Conservation (phyloP, 2,113 vertebrate genomes). For the Laticauda laticaudata region DNA sequence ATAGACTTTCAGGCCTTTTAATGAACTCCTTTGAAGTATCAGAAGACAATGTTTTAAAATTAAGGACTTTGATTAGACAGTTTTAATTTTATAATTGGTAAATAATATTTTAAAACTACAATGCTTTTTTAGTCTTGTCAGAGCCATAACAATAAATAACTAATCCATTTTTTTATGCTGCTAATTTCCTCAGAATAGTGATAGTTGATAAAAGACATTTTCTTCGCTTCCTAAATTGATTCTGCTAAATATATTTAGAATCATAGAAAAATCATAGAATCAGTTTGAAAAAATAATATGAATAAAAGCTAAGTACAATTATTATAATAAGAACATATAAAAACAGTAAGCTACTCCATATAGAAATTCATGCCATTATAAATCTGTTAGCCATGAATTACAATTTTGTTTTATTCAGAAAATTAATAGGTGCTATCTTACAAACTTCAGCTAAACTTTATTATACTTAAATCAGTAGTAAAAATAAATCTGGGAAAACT, state of each 20-base stretch:
- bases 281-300: background rate
- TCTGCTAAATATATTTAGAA: background rate
- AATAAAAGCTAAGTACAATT: background rate
- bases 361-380: background rate
- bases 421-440: background rate
- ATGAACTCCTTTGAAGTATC: background rate
- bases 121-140: background rate
- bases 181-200: background rate
- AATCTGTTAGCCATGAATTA: background rate
- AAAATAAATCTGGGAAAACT: background rate
- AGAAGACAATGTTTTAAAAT: background rate
- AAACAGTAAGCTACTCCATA: background rate
- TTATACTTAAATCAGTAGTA: background rate
- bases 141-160: background rate
- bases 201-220: background rate
- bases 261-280: background rate
- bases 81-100: background rate
- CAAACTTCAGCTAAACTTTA: background rate
- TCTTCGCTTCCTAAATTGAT: background rate
- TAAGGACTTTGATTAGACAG: background rate
- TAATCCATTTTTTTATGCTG: background rate
- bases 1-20: background rate
- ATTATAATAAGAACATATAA: background rate
- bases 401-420: background rate
- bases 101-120: background rate